These are phyloP conservation scores for Thamnaconus septentrionalis DNA, from an alignment of 2,113 vertebrate genomes.

Conservation along the genomic window DNA sequence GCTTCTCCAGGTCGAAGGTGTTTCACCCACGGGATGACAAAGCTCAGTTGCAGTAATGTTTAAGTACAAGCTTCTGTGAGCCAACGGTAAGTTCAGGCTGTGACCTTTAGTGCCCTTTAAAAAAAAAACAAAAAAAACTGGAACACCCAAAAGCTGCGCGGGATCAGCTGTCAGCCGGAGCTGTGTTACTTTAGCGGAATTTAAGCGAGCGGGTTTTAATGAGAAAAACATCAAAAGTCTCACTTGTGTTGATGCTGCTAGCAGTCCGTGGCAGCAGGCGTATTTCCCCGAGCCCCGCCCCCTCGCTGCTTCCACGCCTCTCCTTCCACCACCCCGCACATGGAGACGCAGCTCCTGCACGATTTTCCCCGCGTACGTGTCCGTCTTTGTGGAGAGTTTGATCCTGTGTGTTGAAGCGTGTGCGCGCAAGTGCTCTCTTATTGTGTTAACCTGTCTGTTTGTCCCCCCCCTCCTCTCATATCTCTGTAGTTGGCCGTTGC, in stretches of 20 bases:
- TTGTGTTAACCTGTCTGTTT: conserved; percentile 62
- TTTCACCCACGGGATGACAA: too few species aligned
- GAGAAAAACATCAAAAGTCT: conserved; percentile 17
- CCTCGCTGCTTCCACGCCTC: conserved; percentile 53
- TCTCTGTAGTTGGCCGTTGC: conserved; percentile 62
- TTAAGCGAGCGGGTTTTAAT: conserved; percentile 20
- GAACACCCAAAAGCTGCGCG: too few species aligned
- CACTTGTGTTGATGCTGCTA: conserved; percentile 39
- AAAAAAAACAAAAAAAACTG: too few species aligned
- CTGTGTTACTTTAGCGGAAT: background rate
- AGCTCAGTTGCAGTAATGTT: too few species aligned
- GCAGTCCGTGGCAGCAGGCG: conserved; percentile 45
- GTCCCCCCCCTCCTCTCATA: conserved; percentile 50
- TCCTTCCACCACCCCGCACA: background rate
- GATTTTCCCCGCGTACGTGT: conserved; percentile 5
- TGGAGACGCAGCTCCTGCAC: conserved; percentile 1
- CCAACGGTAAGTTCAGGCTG: too few species aligned
- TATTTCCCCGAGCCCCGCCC: conserved; percentile 52
- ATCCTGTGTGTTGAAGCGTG: conserved; percentile 8
- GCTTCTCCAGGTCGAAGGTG: too few species aligned
- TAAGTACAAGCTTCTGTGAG: too few species aligned
- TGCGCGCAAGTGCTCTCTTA: conserved; percentile 31
- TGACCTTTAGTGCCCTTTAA: too few species aligned
- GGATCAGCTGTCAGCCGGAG: too few species aligned
- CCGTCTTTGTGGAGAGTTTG: conserved; percentile 2